Percentiles rank a stretch among this genome's conserved stretches.
phyloP scores from a whole-genome alignment of 2,797 vertebrate genomes.

The Alosa sapidissima region DNA sequence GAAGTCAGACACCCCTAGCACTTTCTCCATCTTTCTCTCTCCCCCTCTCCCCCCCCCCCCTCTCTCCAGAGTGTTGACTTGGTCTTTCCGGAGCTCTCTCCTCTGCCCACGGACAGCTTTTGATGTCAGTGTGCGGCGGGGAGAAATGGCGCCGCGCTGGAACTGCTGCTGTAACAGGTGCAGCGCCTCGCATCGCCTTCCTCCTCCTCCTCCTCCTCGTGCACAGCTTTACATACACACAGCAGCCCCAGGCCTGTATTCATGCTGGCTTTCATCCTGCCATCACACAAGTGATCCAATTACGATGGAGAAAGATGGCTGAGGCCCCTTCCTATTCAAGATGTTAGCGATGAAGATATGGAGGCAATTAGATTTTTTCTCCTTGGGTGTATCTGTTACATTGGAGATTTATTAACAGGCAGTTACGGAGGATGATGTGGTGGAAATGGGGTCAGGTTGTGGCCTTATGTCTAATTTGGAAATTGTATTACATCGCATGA shows the following conservation, averaged over 20 bases:
- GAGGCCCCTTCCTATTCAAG: neutral
- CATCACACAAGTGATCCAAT: neutral
- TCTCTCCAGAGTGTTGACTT: neutral
- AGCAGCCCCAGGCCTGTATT: neutral
- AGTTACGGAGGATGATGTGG: neutral
- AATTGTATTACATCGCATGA: neutral
- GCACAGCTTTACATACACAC: neutral
- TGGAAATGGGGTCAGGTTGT: neutral
- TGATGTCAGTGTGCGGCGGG: slow-evolving; percentile 1
- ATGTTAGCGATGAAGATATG: neutral
- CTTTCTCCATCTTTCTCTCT: neutral
- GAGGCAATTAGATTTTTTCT: neutral
- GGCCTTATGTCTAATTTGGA: neutral
- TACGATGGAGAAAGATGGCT: neutral
- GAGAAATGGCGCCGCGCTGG: neutral
- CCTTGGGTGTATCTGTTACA: slow-evolving; percentile 12
- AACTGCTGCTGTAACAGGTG: slow-evolving; percentile 14
- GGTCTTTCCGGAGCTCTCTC: neutral
- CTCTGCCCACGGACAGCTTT: slow-evolving; percentile 12
- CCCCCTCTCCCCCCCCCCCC: neutral
- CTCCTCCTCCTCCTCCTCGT: neutral
- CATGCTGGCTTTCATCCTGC: neutral
- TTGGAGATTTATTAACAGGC: slow-evolving; percentile 6
- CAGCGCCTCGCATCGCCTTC: neutral
- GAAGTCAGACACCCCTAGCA: slow-evolving; percentile 2